Conservation (phyloP, 2,113 vertebrate species). For the Micromys minutus region DNA sequence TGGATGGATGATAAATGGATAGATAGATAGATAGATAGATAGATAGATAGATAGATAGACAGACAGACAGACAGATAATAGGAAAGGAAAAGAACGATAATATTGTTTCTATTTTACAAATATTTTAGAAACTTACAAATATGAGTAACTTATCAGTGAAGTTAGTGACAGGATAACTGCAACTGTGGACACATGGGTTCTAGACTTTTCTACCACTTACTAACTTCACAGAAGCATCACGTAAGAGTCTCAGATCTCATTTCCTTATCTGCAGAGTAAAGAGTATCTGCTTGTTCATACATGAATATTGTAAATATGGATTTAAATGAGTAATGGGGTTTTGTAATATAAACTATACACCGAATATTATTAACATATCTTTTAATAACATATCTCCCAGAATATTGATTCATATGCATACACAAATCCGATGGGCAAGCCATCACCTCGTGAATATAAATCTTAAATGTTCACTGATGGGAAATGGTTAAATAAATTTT, state of each 20-base stretch:
- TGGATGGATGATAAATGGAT: too few species aligned
- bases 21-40: too few species aligned
- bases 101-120: not conserved
- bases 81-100: too few species aligned
- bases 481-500: not conserved
- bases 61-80: too few species aligned
- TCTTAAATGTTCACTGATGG: not conserved
- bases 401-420: not conserved
- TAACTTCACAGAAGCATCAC: not conserved
- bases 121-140: too few species aligned
- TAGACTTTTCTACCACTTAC: not conserved
- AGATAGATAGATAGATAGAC: too few species aligned
- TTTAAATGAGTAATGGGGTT: not conserved
- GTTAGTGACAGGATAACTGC: not conserved
- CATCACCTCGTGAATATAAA: not conserved
- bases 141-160: not conserved
- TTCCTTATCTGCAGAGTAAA: not conserved
- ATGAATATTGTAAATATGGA: conserved; percentile 37
- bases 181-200: not conserved
- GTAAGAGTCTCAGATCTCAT: not conserved
- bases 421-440: not conserved
- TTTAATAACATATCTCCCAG: not conserved
- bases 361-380: conserved; percentile 8
- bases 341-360: not conserved
- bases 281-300: not conserved